A percentile compares a stretch with the other conserved stretches of the same genome.
phyloP scores from a whole-genome alignment of 2,888 invertebrate species.

The Brachyptera putata region DNA sequence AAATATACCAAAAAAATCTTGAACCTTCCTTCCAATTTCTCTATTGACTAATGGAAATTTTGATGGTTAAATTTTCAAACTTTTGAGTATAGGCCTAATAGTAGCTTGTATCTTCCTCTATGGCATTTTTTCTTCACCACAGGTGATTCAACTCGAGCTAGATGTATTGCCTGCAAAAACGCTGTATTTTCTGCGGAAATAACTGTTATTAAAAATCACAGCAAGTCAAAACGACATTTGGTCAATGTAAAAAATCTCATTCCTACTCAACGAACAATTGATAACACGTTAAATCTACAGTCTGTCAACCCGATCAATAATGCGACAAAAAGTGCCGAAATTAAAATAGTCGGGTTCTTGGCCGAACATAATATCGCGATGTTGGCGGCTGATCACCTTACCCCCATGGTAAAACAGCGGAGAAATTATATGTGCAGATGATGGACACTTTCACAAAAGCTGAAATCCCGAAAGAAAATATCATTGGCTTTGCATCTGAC shows the following conservation, averaged over 20 bases:
- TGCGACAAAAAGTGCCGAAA: constrained; percentile 31
- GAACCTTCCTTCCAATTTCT: too few relatives aligned
- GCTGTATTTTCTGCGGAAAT: too few relatives aligned
- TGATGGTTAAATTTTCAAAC: too few relatives aligned
- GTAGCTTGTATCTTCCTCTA: too few relatives aligned
- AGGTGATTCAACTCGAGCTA: too few relatives aligned
- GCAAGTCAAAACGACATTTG: constrained; percentile 10
- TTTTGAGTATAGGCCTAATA: too few relatives aligned
- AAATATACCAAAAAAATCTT: too few relatives aligned
- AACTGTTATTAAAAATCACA: not conserved
- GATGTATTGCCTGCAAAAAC: too few relatives aligned
- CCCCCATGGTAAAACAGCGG: constrained; percentile 1
- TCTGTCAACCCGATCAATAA: not conserved
- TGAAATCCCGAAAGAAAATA: constrained; percentile 37
- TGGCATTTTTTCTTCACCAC: too few relatives aligned
- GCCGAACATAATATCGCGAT: constrained; percentile 38
- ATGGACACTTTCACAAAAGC: constrained; percentile 13
- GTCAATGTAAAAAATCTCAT: not conserved
- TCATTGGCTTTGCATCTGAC: constrained; percentile 39
- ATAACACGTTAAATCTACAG: not conserved
- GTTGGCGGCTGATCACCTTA: constrained; percentile 20
- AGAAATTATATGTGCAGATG: constrained; percentile 10
- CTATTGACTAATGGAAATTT: too few relatives aligned
- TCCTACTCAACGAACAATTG: constrained; percentile 2
- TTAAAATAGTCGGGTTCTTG: constrained; percentile 32